phyloP scores from a whole-genome alignment of 2,113 vertebrate species.

The Cynopterus brachyotis region DNA sequence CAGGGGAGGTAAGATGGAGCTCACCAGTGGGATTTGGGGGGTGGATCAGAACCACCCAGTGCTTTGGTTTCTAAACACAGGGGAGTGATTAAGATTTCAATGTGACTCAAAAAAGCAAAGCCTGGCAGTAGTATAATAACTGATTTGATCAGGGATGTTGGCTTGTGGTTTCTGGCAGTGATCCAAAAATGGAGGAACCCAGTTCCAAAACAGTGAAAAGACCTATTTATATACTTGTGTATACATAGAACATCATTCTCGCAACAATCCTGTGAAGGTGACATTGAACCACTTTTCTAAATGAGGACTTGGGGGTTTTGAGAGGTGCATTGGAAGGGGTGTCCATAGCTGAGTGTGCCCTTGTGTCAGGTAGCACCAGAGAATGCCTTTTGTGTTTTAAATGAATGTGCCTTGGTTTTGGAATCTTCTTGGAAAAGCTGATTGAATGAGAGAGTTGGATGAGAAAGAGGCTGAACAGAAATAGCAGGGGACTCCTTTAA shows the following conservation, averaged over 20 bases:
- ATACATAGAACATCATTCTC: neutral
- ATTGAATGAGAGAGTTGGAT: neutral
- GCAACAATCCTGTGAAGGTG: neutral
- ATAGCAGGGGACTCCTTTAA: neutral
- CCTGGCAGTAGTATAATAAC: neutral
- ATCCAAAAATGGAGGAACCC: neutral
- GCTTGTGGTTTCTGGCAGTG: neutral
- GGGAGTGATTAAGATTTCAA: neutral
- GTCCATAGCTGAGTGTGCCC: neutral
- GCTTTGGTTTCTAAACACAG: neutral
- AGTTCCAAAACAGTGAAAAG: neutral
- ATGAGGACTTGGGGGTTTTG: neutral
- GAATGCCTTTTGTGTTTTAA: neutral
- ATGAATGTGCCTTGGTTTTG: no score
- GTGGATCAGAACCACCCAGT: neutral
- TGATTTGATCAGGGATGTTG: neutral
- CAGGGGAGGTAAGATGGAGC: neutral
- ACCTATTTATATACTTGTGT: neutral
- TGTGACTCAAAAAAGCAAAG: neutral
- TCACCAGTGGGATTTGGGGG: no score
- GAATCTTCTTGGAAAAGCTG: neutral
- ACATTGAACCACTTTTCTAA: neutral
- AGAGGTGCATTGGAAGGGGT: neutral
- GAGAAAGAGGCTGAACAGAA: neutral
- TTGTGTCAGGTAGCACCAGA: accelerated